Percentiles rank a stretch among this genome's conserved stretches.
phyloP scores from a whole-genome alignment of 2,797 vertebrate genomes.

The Hozukius guyotensis region DNA sequence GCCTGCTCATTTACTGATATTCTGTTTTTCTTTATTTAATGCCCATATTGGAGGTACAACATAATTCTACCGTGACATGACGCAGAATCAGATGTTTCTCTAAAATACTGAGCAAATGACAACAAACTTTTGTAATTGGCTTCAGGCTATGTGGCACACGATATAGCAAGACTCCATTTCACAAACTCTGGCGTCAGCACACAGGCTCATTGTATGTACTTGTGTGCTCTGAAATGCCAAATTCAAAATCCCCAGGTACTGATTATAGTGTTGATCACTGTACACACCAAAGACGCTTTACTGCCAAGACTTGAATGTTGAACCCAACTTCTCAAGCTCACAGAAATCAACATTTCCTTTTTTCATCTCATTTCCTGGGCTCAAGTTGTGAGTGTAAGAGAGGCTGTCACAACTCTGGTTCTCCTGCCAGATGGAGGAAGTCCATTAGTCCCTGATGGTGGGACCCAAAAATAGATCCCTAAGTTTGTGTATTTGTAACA shows the following conservation, averaged over 20 bases:
- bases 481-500: conserved; percentile 5
- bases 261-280: conserved; percentile 47
- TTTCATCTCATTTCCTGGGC: not conserved
- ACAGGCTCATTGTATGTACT: conserved; percentile 28
- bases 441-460: conserved; percentile 28
- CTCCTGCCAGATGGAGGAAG: conserved; percentile 56
- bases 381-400: conserved; percentile 34
- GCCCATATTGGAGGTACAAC: not conserved
- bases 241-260: conserved; percentile 24
- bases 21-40: not conserved
- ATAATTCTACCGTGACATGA: not conserved
- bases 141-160: not conserved
- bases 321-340: conserved; percentile 34
- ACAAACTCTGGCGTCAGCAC: conserved; percentile 11
- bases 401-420: conserved; percentile 9
- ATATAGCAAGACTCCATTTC: not conserved
- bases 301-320: conserved; percentile 48
- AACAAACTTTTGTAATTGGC: conserved; percentile 6
- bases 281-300: conserved; percentile 3
- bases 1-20: not conserved
- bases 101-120: not conserved
- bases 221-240: conserved; percentile 23
- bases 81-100: not conserved
- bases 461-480: conserved; percentile 31
- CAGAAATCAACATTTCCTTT: conserved; percentile 36